Percentiles rank a stretch among this genome's conserved stretches.
These are phyloP conservation scores for Phataginus tetradactyla DNA, from an alignment of 2,797 vertebrate genomes.

Conservation along the genomic window DNA sequence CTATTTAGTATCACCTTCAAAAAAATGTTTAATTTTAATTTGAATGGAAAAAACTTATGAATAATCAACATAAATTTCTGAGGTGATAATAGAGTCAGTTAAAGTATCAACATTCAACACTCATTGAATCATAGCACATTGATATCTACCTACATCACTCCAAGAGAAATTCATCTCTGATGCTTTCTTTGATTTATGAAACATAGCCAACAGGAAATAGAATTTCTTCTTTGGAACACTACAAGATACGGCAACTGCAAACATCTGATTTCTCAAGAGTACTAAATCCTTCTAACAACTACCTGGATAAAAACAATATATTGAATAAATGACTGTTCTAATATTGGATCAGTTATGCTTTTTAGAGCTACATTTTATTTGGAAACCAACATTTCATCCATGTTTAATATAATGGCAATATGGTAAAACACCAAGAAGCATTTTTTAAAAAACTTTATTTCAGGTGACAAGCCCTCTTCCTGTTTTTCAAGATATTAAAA, in stretches of 20 bases:
- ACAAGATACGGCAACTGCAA: background rate
- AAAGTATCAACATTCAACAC: background rate
- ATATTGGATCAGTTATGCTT: background rate
- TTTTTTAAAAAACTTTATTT: background rate
- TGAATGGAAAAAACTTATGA: background rate
- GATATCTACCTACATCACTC: background rate
- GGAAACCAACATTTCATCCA: background rate
- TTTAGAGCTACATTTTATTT: background rate
- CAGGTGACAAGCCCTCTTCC: background rate
- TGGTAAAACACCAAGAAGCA: background rate
- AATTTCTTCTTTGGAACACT: background rate
- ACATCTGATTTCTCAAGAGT: slow-evolving; percentile 34
- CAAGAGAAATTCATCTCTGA: background rate
- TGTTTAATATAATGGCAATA: background rate
- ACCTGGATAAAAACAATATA: background rate
- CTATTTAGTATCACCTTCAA: background rate
- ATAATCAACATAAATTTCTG: background rate
- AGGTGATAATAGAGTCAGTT: background rate
- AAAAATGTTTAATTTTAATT: background rate
- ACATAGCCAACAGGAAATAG: background rate
- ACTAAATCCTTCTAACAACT: slow-evolving; percentile 20
- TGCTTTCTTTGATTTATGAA: slow-evolving; percentile 24
- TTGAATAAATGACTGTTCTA: slow-evolving; percentile 19
- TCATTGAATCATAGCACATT: background rate
- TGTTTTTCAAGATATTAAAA: background rate